Evolutionary conservation across 2,113 vertebrate genomes (phyloP), one percentile per base, ranked within the genome.

Genomic region (Chionomys nivalis): DNA sequence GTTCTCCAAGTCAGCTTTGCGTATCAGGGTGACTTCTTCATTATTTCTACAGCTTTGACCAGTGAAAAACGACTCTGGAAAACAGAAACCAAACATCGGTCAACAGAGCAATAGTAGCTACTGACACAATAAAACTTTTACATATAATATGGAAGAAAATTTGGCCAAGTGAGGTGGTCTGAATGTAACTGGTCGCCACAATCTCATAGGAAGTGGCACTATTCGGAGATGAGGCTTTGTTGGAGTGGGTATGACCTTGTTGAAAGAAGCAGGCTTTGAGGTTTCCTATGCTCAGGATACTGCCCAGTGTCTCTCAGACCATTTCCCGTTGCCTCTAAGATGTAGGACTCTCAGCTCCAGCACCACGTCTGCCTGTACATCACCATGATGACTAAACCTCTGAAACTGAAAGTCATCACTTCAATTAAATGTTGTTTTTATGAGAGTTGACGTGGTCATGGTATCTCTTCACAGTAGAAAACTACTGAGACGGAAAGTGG

Each of bases 1-100:
- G 97, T 99, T 99, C 98, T 99, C 99, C 97, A 99, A 97, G 97
- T 99, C 99, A 81, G 99, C 99, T 98, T 99, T 99, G 91, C 99
- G 99, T 97, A 99, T 99, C 49, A 99, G 99, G 1, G 99, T 99
- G 90, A 99, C 99, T 94, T 99, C 99, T 86, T 99, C 99, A 5
- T 99, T 99, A 98, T 99, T 99, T 96, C 99, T 99, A 89, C 99
- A 99, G 90, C 98, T 99, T 95, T 99, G 99, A 5, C 99, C 99
- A 97, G 98, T 99, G 97, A 99, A 99, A 99, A 99, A 99, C 10
- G 99, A 99, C 52, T 99, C 99, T 99, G 96, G 36, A 87, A 94
- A 89, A 73, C 82, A 97, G 3, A 97, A 93, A 88, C 16, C 94
- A 96, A 58, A 52, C 90, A 81, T 78, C 23, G 75, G 47, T 90